Evolutionary conservation across 1,140 invertebrate species (phyloP).

Genomic region (Drosophila bocqueti): DNA sequence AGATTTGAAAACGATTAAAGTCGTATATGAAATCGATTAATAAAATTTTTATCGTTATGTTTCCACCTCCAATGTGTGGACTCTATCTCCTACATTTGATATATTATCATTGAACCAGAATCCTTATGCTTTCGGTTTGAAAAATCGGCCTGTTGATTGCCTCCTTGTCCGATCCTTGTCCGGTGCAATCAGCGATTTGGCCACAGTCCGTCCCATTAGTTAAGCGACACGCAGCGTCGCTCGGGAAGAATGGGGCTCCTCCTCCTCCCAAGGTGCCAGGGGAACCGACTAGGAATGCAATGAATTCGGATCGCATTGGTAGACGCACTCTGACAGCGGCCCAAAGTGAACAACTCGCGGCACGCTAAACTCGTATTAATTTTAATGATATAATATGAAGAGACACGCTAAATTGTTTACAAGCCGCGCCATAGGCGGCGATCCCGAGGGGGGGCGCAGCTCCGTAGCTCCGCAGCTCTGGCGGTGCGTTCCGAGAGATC

Average conservation of each 20-base stretch:
- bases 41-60: background rate
- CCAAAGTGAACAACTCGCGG: slow-evolving; percentile 58
- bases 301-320: slow-evolving; percentile 33
- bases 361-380: slow-evolving; percentile 81
- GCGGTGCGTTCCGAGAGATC: slow-evolving; percentile 10
- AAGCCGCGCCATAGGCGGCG: slow-evolving; percentile 50
- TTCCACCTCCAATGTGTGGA: background rate
- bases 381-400: slow-evolving; percentile 82
- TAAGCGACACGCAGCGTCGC: slow-evolving; percentile 43
- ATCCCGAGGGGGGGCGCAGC: background rate
- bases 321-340: slow-evolving; percentile 59
- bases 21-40: background rate
- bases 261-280: background rate
- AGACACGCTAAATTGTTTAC: slow-evolving; percentile 83
- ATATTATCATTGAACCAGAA: background rate
- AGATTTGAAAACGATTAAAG: no score
- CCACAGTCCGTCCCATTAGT: slow-evolving; percentile 53
- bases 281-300: background rate
- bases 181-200: slow-evolving; percentile 35
- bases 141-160: slow-evolving; percentile 13
- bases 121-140: background rate
- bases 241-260: background rate
- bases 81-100: background rate
- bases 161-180: slow-evolving; percentile 5
- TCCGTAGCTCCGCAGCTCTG: background rate